phyloP scores from a whole-genome alignment of 92 coral and sea anemone species.

The Meandrina meandrites region DNA sequence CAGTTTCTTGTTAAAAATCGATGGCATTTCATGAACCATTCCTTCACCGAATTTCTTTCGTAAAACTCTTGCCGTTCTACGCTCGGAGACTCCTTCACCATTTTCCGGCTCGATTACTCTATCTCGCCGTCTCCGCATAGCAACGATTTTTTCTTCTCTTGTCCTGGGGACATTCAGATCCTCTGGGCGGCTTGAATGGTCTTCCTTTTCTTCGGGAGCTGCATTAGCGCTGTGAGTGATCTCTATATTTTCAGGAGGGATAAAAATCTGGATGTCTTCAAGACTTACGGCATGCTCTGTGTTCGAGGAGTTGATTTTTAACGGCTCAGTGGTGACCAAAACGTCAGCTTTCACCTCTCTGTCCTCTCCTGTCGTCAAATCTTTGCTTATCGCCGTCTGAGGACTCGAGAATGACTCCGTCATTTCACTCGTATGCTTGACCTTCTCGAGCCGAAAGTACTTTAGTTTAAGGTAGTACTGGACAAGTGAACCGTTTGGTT shows the following conservation, averaged over 20 bases:
- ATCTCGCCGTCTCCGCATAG: not conserved
- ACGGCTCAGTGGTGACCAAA: not conserved
- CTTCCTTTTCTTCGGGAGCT: not conserved
- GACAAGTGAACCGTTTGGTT: too few relatives aligned
- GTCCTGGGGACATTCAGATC: not conserved
- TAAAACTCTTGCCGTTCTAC: slow-evolving; percentile 8
- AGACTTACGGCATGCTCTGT: not conserved
- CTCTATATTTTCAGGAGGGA: not conserved
- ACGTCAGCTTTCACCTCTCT: not conserved
- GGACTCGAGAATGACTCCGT: too few relatives aligned
- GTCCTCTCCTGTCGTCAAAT: not conserved
- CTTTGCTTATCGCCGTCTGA: not conserved
- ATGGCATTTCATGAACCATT: slow-evolving; percentile 12
- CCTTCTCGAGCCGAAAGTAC: too few relatives aligned
- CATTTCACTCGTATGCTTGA: not conserved
- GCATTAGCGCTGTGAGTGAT: not conserved
- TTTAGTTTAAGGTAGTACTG: not conserved
- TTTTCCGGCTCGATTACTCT: slow-evolving; percentile 3
- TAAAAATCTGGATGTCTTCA: not conserved
- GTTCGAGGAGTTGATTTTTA: not conserved
- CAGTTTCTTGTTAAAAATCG: slow-evolving; percentile 22
- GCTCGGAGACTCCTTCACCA: not conserved
- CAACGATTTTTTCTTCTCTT: not conserved
- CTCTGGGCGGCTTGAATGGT: not conserved
- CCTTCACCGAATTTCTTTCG: slow-evolving; percentile 15